Evolutionary conservation across 2,888 invertebrate genomes (phyloP).

Genomic region (Ormyrus rosae): DNA sequence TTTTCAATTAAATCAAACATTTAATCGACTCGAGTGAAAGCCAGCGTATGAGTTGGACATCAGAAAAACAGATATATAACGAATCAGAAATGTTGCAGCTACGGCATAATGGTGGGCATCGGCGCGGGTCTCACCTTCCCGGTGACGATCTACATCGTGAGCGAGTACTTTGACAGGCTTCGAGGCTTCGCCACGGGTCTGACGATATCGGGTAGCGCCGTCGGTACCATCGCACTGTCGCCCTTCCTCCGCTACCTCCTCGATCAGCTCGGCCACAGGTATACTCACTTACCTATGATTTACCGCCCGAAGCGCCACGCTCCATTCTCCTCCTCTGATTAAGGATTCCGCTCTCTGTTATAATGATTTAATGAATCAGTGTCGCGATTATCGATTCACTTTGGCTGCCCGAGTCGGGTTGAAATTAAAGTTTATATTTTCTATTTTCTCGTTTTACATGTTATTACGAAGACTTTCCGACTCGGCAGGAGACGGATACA

Average conservation of each 20-base stretch:
- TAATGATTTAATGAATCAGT: background rate
- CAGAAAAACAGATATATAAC: no score
- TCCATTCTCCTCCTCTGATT: no score
- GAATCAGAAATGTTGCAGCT: constrained; percentile 76
- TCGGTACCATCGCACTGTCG: constrained; percentile 90
- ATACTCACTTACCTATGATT: no score
- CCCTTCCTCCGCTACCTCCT: constrained; percentile 85
- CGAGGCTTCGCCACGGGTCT: constrained; percentile 91
- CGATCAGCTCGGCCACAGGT: constrained; percentile 87
- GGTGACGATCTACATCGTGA: constrained; percentile 92
- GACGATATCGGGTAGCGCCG: constrained; percentile 92
- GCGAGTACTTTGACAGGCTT: constrained; percentile 87
- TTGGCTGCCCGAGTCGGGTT: no score
- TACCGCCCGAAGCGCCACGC: no score
- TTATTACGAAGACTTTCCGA: no score
- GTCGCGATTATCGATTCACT: background rate
- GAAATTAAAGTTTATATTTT: no score
- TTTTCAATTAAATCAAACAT: no score
- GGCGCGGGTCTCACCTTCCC: constrained; percentile 92
- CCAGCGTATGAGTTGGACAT: no score
- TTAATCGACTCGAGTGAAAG: no score
- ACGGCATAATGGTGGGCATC: constrained; percentile 89
- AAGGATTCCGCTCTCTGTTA: constrained; percentile 9
- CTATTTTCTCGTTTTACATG: no score
- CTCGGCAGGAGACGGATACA: no score